These are phyloP conservation scores for Patiria pectinifera DNA, from an alignment of 53 echinoderm and acorn worm genomes.

Conservation along the genomic window DNA sequence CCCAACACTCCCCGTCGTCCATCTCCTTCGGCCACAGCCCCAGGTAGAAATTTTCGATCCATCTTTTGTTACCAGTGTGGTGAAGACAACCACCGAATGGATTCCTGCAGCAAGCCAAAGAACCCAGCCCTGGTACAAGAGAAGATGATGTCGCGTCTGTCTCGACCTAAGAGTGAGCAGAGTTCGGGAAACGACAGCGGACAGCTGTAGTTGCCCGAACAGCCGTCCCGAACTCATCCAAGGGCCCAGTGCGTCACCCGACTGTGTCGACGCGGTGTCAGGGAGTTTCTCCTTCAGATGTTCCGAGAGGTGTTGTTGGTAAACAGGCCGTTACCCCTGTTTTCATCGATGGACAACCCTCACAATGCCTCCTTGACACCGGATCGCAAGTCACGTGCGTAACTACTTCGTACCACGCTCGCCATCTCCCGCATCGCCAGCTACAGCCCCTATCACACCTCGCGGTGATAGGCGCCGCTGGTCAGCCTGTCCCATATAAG, in stretches of 20 bases:
- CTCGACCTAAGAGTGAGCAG: not conserved
- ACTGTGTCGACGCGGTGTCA: not conserved
- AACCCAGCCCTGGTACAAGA: slow-evolving; percentile 55
- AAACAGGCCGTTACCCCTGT: slow-evolving; percentile 20
- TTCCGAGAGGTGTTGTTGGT: slow-evolving; percentile 37
- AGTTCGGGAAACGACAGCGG: slow-evolving; percentile 64
- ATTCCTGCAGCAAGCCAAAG: slow-evolving; percentile 15
- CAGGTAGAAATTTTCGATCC: not conserved
- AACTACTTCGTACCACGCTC: not conserved
- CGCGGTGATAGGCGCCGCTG: slow-evolving; percentile 39
- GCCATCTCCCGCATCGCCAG: not conserved
- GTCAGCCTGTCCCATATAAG: slow-evolving; percentile 32
- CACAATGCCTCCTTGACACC: no score
- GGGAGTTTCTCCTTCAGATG: not conserved
- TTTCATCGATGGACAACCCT: no score
- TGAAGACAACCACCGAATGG: not conserved
- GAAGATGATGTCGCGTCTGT: slow-evolving; percentile 3
- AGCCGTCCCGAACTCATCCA: not conserved
- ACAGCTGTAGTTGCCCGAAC: slow-evolving; percentile 44
- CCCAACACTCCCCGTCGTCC: not conserved
- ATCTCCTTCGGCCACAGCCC: not conserved
- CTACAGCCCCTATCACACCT: slow-evolving; percentile 36
- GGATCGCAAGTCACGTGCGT: not conserved
- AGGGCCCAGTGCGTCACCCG: not conserved
- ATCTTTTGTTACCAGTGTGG: slow-evolving; percentile 67